These are phyloP conservation scores for Drosophila pruinosa DNA, from an alignment of 1,140 invertebrate species.

Conservation along the genomic window DNA sequence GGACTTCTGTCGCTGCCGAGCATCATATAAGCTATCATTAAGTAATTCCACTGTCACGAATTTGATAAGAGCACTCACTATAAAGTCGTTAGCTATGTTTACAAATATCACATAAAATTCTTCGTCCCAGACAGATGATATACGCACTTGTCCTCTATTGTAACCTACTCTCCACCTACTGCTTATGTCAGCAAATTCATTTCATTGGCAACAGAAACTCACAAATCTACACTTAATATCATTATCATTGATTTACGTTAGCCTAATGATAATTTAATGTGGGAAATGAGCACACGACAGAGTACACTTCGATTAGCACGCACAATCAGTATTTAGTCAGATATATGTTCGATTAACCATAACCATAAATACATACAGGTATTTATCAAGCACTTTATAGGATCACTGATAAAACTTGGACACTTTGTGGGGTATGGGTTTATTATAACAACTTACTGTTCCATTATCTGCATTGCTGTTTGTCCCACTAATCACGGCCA, in stretches of 20 bases:
- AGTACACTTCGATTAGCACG: neutral
- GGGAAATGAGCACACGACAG: neutral
- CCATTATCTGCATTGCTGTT: conserved; percentile 30
- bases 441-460: conserved; percentile 49
- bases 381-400: conserved; percentile 3
- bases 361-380: conserved; percentile 13
- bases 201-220: neutral
- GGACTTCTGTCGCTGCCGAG: neutral
- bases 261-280: conserved; percentile 23
- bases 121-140: neutral
- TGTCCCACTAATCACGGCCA: conserved; percentile 54
- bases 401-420: conserved; percentile 13
- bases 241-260: neutral
- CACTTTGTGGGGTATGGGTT: conserved; percentile 15
- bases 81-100: conserved; percentile 7
- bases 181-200: neutral
- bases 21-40: conserved; percentile 24
- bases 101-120: neutral
- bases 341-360: neutral
- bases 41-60: neutral
- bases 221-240: conserved; percentile 3
- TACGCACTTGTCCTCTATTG: neutral
- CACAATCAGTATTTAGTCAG: conserved; percentile 7
- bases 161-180: neutral
- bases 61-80: conserved; percentile 22